Percentiles rank a stretch among this genome's conserved stretches.
Conservation (phyloP, 2,797 vertebrate genomes). For the Peromyscus melanophrys region DNA sequence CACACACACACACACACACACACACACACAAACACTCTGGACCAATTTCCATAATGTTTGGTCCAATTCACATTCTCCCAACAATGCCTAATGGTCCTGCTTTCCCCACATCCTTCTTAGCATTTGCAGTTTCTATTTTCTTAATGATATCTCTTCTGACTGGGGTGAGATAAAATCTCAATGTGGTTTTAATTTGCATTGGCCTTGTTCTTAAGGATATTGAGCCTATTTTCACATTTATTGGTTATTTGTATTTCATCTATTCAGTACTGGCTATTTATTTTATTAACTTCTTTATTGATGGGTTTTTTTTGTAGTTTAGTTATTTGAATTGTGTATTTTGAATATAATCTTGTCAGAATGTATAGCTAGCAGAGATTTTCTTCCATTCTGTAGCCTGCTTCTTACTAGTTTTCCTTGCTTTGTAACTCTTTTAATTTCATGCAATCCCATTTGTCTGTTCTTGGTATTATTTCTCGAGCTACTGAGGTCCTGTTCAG, state of each 20-base stretch:
- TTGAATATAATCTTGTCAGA: not conserved
- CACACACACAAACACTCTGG: too few relatives aligned
- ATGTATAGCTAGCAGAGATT: not conserved
- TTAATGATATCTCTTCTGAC: not conserved
- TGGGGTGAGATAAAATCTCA: not conserved
- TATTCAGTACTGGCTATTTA: not conserved
- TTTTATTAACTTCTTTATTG: not conserved
- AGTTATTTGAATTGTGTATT: not conserved
- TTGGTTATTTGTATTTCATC: not conserved
- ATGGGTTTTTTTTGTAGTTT: not conserved
- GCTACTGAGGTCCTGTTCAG: not conserved
- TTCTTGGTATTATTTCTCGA: not conserved
- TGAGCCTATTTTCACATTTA: not conserved
- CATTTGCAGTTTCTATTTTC: not conserved
- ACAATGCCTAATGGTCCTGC: not conserved
- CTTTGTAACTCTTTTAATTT: not conserved
- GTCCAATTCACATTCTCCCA: not conserved
- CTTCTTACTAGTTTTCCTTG: not conserved
- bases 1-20: too few relatives aligned
- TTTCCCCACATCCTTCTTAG: not conserved
- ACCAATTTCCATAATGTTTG: not conserved
- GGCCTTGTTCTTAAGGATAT: not conserved
- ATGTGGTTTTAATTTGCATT: not conserved
- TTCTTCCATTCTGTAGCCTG: not conserved
- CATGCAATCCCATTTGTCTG: not conserved